Base-by-base conservation (phyloP, 2,113 vertebrate species). In the Hiodon tergisus region DNA sequence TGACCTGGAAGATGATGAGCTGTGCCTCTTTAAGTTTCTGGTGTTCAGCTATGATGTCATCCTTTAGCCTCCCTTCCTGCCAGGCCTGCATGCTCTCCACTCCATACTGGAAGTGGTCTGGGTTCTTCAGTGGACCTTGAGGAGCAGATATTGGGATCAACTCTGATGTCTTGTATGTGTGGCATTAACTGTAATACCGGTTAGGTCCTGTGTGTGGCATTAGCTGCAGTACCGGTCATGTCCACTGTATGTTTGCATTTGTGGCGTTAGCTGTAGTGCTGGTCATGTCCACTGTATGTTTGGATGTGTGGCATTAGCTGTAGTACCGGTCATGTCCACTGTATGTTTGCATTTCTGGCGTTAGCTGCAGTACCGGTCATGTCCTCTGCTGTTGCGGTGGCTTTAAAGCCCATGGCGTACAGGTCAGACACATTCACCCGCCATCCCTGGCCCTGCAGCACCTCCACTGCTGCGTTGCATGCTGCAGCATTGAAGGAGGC, bases 1-100 rank as follows among this genome's bases (percentile, higher is more conserved):
- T 5, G 69, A 93, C 93, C 91, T 94, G 93, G 77, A 94, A 95
- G 75, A 95, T 89, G 74, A 93, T 76, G 0, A 94, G 85, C 46
- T 94, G 91, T 0, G 92, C 91, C 14, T 87, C 81, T 31, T 76
- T 81, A 72, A 93, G 74, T 82, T 94, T 93, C 46, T 84, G 80
- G 54, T 94, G 91, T 67, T 93, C 92, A 1, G 85, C 83, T 0
- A 80, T 84, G 53, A 94, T 89, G 72, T 95, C 93, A 0, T 78
- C 70, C 70, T 84, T 89, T 57, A 92, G 86, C 6, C 83, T 81
- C 2, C 87, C 90, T 16, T 91, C 88, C 69, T 92, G 84, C 83
- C 90, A 92, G 0, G 93, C 92, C 7, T 79, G 70, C 60, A 53
- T 66, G 2, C 87, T 73, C 74, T 94, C 92, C 0, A 60, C 71